phyloP scores from a whole-genome alignment of 2,113 vertebrate genomes.

The Mesitornis unicolor region DNA sequence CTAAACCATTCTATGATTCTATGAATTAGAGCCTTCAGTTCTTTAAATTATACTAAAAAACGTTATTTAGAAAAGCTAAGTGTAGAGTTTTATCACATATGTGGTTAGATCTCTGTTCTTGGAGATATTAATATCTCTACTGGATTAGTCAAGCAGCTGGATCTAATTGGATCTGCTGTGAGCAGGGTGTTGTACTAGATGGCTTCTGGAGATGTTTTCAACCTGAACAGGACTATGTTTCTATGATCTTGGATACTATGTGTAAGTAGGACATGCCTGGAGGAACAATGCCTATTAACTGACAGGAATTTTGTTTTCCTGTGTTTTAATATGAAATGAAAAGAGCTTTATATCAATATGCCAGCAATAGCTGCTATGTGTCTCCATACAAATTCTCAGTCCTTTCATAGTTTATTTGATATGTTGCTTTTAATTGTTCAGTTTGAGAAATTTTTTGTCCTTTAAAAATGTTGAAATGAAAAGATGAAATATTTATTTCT shows the following conservation, averaged over 20 bases:
- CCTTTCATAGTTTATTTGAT: background rate
- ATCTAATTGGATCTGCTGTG: background rate
- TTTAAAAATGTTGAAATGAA: conserved; percentile 8
- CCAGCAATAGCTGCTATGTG: background rate
- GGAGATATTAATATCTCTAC: background rate
- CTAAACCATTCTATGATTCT: too few species aligned
- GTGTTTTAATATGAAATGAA: background rate
- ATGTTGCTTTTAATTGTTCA: conserved; percentile 14
- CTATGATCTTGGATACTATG: background rate
- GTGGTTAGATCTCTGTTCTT: background rate
- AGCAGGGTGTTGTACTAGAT: background rate
- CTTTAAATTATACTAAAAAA: background rate
- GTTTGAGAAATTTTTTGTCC: background rate
- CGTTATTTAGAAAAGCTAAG: background rate
- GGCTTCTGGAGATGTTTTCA: background rate
- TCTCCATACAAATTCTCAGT: background rate
- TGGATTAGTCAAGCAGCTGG: background rate
- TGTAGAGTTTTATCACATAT: background rate
- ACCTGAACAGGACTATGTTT: background rate
- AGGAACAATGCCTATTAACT: background rate
- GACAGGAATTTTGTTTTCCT: background rate
- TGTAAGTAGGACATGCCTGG: background rate
- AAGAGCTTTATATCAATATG: background rate
- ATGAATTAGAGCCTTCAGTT: background rate
- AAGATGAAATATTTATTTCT: background rate